A percentile compares a stretch with the other conserved stretches of the same genome.
Conservation (phyloP, 2,113 vertebrate genomes). For the Nibea coibor region DNA sequence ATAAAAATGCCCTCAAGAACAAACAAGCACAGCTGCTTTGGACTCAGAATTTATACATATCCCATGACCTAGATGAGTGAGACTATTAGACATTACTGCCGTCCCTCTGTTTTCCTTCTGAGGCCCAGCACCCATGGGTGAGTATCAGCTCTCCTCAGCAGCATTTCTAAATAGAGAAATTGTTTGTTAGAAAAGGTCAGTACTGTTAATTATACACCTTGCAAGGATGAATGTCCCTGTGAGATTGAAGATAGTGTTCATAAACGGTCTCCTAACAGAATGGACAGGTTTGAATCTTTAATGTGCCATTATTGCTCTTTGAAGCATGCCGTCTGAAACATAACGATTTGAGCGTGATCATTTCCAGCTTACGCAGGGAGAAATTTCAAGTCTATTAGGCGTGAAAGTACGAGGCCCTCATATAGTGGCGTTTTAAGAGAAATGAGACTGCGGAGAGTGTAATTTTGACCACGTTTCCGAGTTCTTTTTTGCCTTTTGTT, state of each 20-base stretch:
- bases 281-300: slow-evolving; percentile 66
- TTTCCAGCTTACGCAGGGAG: slow-evolving; percentile 46
- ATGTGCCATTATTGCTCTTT: slow-evolving; percentile 66
- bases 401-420: slow-evolving; percentile 48
- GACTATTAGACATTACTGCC: slow-evolving; percentile 49
- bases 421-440: slow-evolving; percentile 57
- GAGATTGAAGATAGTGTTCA: slow-evolving; percentile 50
- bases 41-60: slow-evolving; percentile 35
- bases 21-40: slow-evolving; percentile 37
- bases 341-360: slow-evolving; percentile 45
- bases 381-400: slow-evolving; percentile 59
- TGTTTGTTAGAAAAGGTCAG: slow-evolving; percentile 71
- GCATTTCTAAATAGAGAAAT: slow-evolving; percentile 65
- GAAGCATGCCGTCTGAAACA: slow-evolving; percentile 57
- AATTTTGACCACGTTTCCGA: slow-evolving; percentile 72
- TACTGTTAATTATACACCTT: slow-evolving; percentile 73
- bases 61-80: slow-evolving; percentile 36
- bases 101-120: slow-evolving; percentile 36
- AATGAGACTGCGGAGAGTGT: slow-evolving; percentile 61
- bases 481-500: slow-evolving; percentile 66
- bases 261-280: slow-evolving; percentile 56
- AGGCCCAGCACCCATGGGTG: slow-evolving; percentile 19
- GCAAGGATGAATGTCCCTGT: slow-evolving; percentile 59
- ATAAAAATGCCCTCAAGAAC: slow-evolving; percentile 20
- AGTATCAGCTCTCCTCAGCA: slow-evolving; percentile 50